These are phyloP conservation scores for Tetragnatha montana DNA, from an alignment of 2,888 invertebrate species.

Conservation along the genomic window DNA sequence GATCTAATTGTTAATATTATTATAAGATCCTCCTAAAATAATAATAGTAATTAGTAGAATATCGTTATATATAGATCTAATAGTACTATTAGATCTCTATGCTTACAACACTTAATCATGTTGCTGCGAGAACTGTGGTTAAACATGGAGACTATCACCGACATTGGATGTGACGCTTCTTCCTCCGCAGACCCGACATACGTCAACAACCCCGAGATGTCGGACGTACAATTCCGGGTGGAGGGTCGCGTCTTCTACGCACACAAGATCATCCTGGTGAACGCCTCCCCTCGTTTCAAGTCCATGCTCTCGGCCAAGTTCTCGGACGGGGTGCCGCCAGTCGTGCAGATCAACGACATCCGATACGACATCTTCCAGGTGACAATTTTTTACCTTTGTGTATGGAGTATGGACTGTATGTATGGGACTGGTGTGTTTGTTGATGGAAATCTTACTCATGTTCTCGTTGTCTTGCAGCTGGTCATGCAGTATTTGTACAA, in stretches of 20 bases:
- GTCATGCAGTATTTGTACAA: slow-evolving; percentile 95
- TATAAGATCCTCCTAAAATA: too few species aligned
- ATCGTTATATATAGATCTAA: too few species aligned
- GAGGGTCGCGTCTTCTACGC: slow-evolving; percentile 94
- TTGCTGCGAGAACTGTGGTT: too few species aligned
- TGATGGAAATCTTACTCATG: background rate
- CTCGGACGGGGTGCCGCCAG: slow-evolving; percentile 85
- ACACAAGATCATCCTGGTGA: slow-evolving; percentile 94
- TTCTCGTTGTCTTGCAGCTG: slow-evolving; percentile 80
- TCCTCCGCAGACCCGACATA: slow-evolving; percentile 87
- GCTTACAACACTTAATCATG: too few species aligned
- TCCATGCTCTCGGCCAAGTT: slow-evolving; percentile 88
- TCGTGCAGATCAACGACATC: slow-evolving; percentile 93
- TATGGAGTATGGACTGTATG: background rate
- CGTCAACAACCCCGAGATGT: slow-evolving; percentile 93
- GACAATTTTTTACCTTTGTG: slow-evolving; percentile 65
- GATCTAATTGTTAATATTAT: too few species aligned
- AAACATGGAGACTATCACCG: too few species aligned
- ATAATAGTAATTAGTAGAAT: too few species aligned
- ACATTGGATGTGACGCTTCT: too few species aligned
- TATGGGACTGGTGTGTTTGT: background rate
- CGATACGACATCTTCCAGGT: slow-evolving; percentile 95
- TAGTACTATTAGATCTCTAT: too few species aligned
- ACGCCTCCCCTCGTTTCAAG: slow-evolving; percentile 89
- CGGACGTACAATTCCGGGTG: slow-evolving; percentile 93